Evolutionary conservation across 2,797 vertebrate species (phyloP).

Genomic region (Aselliscus stoliczkanus): DNA sequence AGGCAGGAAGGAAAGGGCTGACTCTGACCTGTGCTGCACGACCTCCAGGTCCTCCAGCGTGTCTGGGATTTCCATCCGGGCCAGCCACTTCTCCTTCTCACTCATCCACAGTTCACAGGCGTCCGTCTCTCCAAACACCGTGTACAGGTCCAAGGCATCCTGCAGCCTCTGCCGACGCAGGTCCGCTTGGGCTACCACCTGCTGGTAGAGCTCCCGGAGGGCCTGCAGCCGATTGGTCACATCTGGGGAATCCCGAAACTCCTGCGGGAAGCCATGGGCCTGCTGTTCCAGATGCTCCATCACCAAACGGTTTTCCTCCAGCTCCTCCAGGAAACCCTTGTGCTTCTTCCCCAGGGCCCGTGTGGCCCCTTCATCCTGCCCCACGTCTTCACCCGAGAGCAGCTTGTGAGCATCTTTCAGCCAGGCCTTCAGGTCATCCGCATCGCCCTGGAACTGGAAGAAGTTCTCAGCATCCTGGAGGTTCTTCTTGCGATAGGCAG

Average conservation of each 20-base stretch:
- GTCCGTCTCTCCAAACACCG: conserved; percentile 93
- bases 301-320: conserved; percentile 85
- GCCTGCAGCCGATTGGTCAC: conserved; percentile 88
- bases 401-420: conserved; percentile 88
- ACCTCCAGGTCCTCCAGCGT: conserved; percentile 96
- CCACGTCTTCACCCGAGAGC: conserved; percentile 88
- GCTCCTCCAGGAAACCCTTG: conserved; percentile 87
- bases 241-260: conserved; percentile 90
- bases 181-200: conserved; percentile 89
- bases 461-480: conserved; percentile 90
- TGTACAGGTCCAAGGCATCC: conserved; percentile 92
- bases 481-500: conserved; percentile 90
- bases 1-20: neutral
- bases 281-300: conserved; percentile 88
- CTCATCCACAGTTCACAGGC: conserved; percentile 97
- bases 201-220: conserved; percentile 88
- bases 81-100: conserved; percentile 96
- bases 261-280: conserved; percentile 88
- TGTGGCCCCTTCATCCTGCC: conserved; percentile 94
- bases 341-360: conserved; percentile 89
- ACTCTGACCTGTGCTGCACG: conserved; percentile 92
- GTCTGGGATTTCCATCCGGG: conserved; percentile 90
- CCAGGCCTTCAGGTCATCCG: conserved; percentile 91
- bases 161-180: conserved; percentile 89
- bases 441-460: conserved; percentile 96